Percentiles rank a stretch among this genome's conserved stretches.
Evolutionary conservation across 2,797 vertebrate species (phyloP).

Genomic region (Megalops cyprinoides): DNA sequence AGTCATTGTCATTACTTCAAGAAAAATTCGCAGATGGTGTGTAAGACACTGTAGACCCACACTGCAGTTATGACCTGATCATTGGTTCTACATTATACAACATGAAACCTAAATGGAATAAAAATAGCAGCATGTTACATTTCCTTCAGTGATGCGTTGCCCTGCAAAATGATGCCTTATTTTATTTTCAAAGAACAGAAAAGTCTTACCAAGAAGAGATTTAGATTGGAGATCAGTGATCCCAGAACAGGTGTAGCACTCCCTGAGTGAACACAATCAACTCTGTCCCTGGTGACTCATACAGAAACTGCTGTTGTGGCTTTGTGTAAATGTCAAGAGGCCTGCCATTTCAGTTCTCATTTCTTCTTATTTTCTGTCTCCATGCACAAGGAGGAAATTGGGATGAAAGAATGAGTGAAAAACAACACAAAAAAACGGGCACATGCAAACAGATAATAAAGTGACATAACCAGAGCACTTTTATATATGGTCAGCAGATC

Average conservation of each 20-base stretch:
- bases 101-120: not conserved
- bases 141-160: not conserved
- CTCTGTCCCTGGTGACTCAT: not conserved
- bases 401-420: not conserved
- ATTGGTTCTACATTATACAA: too few relatives aligned
- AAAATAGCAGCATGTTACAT: not conserved
- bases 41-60: too few relatives aligned
- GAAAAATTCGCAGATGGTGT: too few relatives aligned
- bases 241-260: not conserved
- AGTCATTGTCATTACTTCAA: not conserved
- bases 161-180: not conserved
- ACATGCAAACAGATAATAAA: not conserved
- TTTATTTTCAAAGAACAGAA: too few relatives aligned
- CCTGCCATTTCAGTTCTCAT: not conserved
- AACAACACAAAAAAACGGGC: not conserved
- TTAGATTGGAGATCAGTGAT: not conserved
- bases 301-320: not conserved
- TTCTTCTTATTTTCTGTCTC: not conserved
- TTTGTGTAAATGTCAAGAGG: not conserved
- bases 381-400: not conserved
- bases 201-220: not conserved
- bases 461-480: not conserved
- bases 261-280: not conserved
- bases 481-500: too few relatives aligned
- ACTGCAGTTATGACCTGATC: too few relatives aligned